These are phyloP conservation scores for Tupaia chinensis DNA, from an alignment of 2,113 vertebrate species.

Conservation along the genomic window DNA sequence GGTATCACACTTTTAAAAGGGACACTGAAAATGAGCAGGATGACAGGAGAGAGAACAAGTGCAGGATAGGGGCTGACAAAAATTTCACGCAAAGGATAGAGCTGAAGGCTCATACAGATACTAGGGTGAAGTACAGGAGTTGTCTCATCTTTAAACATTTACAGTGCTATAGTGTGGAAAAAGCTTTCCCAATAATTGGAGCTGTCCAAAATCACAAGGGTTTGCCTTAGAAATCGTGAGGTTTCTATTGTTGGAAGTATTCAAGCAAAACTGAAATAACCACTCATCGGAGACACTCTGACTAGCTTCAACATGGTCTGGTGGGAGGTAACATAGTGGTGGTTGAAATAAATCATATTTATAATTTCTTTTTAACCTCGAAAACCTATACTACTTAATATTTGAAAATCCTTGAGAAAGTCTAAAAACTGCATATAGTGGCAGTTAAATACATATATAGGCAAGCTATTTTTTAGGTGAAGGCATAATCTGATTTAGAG, in stretches of 20 bases:
- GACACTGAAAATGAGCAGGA: not conserved
- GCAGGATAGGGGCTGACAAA: not conserved
- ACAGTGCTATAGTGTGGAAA: not conserved
- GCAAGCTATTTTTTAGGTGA: not conserved
- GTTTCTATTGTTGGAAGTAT: not conserved
- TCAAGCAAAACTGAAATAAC: not conserved
- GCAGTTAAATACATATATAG: not conserved
- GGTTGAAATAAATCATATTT: not conserved
- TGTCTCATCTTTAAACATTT: not conserved
- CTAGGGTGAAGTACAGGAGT: not conserved
- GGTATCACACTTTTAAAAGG: not conserved
- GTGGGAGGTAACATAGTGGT: too few relatives aligned
- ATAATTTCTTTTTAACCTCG: not conserved
- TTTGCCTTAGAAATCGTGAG: not conserved
- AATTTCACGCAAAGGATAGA: not conserved
- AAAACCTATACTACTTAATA: not conserved
- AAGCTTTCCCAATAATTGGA: constrained; percentile 9
- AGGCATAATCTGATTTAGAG: not conserved
- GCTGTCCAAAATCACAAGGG: not conserved
- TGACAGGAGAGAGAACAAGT: not conserved
- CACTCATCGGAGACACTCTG: not conserved
- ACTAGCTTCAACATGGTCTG: not conserved
- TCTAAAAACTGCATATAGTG: not conserved
- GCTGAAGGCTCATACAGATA: not conserved
- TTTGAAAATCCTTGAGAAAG: constrained; percentile 33